A percentile compares a stretch with the other conserved stretches of the same genome.
Conservation (phyloP, 2,113 vertebrate species). For the Edolisoma coerulescens region DNA sequence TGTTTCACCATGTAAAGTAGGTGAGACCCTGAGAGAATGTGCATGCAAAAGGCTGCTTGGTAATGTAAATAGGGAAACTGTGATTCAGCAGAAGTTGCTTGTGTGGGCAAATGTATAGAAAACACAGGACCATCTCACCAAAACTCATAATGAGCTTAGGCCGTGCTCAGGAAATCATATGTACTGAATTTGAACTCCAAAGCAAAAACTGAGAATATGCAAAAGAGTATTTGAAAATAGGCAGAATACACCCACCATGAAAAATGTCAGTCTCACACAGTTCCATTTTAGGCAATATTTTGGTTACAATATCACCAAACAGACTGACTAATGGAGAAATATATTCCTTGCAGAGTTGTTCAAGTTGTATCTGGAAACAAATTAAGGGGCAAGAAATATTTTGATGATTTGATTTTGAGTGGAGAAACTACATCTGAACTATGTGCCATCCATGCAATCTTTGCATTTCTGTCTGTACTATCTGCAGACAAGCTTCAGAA, state of each 20-base stretch:
- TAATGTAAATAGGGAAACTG: background rate
- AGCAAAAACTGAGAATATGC: background rate
- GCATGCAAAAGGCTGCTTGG: fast-evolving
- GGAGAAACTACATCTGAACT: background rate
- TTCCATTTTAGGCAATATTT: background rate
- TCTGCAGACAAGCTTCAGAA: background rate
- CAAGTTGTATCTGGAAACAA: background rate
- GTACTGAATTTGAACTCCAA: background rate
- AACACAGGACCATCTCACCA: background rate
- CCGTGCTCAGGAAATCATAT: background rate
- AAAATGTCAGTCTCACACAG: background rate
- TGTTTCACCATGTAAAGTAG: background rate
- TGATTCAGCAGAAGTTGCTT: background rate
- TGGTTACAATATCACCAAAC: background rate
- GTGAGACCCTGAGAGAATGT: background rate
- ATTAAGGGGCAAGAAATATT: background rate
- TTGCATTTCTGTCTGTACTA: background rate
- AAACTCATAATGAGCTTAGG: background rate
- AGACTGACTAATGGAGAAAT: background rate
- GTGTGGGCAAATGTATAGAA: background rate
- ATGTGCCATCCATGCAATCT: background rate
- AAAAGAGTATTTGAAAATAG: background rate
- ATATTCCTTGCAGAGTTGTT: background rate
- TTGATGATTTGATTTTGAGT: background rate
- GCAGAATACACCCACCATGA: background rate